A percentile compares a stretch with the other conserved stretches of the same genome.
phyloP scores from a whole-genome alignment of 2,797 vertebrate species.

The Spinus olivaceus region DNA sequence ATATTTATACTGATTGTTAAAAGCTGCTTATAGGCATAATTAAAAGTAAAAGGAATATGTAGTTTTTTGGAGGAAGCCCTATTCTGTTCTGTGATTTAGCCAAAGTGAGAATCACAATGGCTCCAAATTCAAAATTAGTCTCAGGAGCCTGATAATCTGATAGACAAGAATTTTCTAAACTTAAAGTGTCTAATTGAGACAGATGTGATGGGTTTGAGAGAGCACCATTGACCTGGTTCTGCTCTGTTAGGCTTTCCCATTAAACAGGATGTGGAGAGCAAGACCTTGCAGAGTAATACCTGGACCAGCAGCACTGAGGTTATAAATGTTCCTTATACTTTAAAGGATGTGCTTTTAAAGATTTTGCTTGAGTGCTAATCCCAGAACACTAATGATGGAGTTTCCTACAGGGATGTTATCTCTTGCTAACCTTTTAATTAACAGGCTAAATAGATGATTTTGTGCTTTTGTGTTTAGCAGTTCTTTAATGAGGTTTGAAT shows the following conservation, averaged over 20 bases:
- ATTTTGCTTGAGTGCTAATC: not conserved
- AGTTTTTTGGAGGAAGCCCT: not conserved
- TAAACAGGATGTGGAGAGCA: constrained; percentile 49
- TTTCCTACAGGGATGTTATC: not conserved
- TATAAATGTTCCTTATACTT: not conserved
- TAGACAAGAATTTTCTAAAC: constrained; percentile 61
- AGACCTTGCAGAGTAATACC: constrained; percentile 38
- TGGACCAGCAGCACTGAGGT: not conserved
- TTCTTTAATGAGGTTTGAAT: constrained; percentile 33
- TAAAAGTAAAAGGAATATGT: not conserved
- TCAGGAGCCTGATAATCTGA: not conserved
- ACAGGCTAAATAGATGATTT: not conserved
- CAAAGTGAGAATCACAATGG: not conserved
- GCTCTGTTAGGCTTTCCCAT: constrained; percentile 65
- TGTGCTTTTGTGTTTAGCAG: constrained; percentile 36
- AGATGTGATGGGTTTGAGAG: constrained; percentile 53
- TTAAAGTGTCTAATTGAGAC: constrained; percentile 33
- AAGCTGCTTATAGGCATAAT: not conserved
- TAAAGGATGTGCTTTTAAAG: not conserved
- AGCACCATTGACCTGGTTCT: constrained; percentile 58
- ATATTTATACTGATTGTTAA: not conserved
- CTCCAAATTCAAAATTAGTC: not conserved
- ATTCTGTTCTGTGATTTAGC: not conserved
- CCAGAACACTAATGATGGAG: not conserved
- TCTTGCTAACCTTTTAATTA: constrained; percentile 51